These are phyloP conservation scores for Parnassius orleans DNA, from an alignment of 2,888 invertebrate genomes.

Conservation along the genomic window DNA sequence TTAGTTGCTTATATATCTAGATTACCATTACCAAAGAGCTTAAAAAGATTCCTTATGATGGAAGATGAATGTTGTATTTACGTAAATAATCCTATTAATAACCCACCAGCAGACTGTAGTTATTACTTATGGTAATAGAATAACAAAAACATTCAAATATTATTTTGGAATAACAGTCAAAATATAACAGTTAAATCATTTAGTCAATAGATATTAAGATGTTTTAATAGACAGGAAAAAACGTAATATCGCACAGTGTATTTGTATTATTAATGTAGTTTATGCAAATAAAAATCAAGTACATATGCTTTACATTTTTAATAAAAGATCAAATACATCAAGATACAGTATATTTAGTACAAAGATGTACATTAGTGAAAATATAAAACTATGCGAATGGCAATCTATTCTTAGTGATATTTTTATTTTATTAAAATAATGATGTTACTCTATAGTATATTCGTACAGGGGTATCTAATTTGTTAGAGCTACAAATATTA, in stretches of 20 bases:
- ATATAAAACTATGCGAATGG: conserved; percentile 44
- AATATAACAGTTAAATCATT: no score
- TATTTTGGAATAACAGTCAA: no score
- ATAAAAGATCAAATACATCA: conserved; percentile 38
- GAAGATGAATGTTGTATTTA: conserved; percentile 60
- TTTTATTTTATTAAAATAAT: conserved; percentile 17
- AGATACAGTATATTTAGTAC: conserved; percentile 43
- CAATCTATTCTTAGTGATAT: conserved; percentile 20
- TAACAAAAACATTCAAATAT: no score
- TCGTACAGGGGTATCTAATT: conserved; percentile 10
- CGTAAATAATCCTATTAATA: conserved; percentile 11
- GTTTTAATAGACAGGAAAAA: no score
- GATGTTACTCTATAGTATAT: conserved; percentile 4
- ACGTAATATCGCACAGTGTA: no score
- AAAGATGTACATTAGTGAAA: conserved; percentile 55
- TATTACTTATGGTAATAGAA: no score
- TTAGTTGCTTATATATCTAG: conserved; percentile 59
- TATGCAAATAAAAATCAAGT: not conserved
- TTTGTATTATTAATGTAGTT: not conserved
- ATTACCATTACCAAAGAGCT: conserved; percentile 78
- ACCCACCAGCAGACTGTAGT: not conserved
- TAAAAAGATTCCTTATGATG: conserved; percentile 81
- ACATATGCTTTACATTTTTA: conserved; percentile 27
- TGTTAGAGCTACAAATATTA: conserved; percentile 10
- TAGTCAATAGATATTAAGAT: no score